Evolutionary conservation across 2,113 vertebrate genomes (phyloP).

Genomic region (Egretta garzetta): DNA sequence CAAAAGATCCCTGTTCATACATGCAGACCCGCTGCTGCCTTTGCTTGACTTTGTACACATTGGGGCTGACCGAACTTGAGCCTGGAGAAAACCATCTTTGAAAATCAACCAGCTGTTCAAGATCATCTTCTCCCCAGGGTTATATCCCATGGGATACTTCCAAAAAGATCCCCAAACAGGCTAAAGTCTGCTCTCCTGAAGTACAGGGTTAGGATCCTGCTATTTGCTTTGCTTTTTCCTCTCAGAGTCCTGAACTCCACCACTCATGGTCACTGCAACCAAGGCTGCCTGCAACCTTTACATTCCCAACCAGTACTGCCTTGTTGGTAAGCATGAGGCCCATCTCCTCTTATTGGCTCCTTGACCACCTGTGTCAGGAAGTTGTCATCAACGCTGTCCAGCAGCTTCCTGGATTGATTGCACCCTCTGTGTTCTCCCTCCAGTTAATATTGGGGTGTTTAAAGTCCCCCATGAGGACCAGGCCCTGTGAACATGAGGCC

Average conservation of each 20-base stretch:
- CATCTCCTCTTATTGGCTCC: not conserved
- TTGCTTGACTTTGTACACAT: not conserved
- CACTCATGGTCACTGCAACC: not conserved
- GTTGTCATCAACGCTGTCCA: not conserved
- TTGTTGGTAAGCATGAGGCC: not conserved
- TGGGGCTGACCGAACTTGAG: not conserved
- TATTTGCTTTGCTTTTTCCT: not conserved
- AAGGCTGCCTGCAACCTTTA: not conserved
- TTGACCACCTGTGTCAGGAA: not conserved
- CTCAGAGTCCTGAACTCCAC: not conserved
- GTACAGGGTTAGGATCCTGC: not conserved
- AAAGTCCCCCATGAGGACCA: not conserved
- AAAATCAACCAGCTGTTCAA: not conserved
- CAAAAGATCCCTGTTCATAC: not conserved
- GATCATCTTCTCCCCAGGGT: not conserved
- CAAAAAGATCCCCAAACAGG: not conserved
- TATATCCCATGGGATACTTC: not conserved
- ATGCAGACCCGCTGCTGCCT: not conserved
- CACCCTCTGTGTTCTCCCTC: not conserved
- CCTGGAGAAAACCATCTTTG: not conserved
- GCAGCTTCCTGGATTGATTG: not conserved
- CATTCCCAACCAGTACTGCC: not conserved
- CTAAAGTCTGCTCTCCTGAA: not conserved
- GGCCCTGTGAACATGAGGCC: not conserved
- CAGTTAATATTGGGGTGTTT: not conserved